Percentiles rank a stretch among this genome's conserved stretches.
phyloP scores from a whole-genome alignment of 2,888 invertebrate species.

The Plebejus melissa region DNA sequence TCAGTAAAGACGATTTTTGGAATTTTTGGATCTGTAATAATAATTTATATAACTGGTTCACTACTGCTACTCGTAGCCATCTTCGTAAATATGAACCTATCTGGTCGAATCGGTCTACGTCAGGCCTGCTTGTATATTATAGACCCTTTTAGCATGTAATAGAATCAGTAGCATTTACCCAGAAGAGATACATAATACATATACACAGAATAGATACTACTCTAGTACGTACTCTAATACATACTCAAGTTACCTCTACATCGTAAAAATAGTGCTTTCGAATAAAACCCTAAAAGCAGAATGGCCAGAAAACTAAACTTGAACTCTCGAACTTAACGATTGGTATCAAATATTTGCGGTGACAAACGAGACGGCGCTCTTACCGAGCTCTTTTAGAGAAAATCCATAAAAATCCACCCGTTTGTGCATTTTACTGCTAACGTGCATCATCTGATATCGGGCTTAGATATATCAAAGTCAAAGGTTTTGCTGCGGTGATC shows the following conservation, averaged over 20 bases:
- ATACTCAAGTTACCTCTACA: not conserved
- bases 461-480: slow-evolving; percentile 5
- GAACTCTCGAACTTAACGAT: slow-evolving; percentile 25
- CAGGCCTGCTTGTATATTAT: no score
- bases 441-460: not conserved
- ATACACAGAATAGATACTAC: no score
- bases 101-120: no score
- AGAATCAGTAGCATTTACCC: no score
- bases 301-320: slow-evolving; percentile 17
- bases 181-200: no score
- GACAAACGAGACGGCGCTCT: slow-evolving; percentile 19
- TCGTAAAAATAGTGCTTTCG: not conserved
- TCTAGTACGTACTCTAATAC: not conserved
- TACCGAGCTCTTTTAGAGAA: slow-evolving; percentile 18
- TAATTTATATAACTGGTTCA: no score
- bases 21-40: no score
- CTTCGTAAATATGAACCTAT: no score
- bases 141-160: no score
- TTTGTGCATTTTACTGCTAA: slow-evolving; percentile 19
- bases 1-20: no score
- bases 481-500: not conserved
- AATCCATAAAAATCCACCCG: slow-evolving; percentile 16
- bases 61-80: no score
- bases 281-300: slow-evolving; percentile 2
- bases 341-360: slow-evolving; percentile 26